These are phyloP conservation scores for Dendroctonus valens DNA, from an alignment of 1,140 invertebrate species.

Conservation along the genomic window DNA sequence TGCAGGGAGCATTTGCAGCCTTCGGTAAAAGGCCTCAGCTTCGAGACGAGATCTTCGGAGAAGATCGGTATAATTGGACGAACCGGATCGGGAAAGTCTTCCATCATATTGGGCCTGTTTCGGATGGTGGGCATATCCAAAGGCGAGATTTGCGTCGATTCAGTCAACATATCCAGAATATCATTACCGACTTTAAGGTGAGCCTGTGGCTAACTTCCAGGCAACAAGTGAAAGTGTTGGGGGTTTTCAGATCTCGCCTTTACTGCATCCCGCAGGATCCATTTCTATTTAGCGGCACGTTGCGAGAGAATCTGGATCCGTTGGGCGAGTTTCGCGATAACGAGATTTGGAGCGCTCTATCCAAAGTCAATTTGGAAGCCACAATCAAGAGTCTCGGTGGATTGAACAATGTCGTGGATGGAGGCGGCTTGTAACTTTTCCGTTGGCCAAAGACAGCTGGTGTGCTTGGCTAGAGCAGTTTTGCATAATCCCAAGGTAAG, in stretches of 20 bases:
- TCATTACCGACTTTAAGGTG: conserved; percentile 70
- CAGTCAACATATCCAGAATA: conserved; percentile 74
- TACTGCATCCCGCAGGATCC: conserved; percentile 94
- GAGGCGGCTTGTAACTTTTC: conserved; percentile 70
- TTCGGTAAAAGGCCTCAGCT: conserved; percentile 69
- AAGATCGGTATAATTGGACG: conserved; percentile 87
- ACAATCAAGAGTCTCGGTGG: conserved; percentile 65
- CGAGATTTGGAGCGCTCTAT: conserved; percentile 76
- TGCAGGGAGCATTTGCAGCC: conserved; percentile 63
- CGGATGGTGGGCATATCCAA: conserved; percentile 66
- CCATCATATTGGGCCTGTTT: conserved; percentile 77
- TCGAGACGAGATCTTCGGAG: conserved; percentile 74
- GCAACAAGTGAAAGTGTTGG: background rate
- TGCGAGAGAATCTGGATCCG: conserved; percentile 91
- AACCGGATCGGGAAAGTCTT: conserved; percentile 91
- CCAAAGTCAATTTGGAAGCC: conserved; percentile 72
- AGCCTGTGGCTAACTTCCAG: conserved; percentile 4
- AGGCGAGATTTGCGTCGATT: conserved; percentile 78
- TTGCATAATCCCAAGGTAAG: conserved; percentile 79
- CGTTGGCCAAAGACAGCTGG: conserved; percentile 83
- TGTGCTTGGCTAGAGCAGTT: conserved; percentile 84
- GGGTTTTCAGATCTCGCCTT: conserved; percentile 68
- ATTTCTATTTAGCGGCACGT: conserved; percentile 83
- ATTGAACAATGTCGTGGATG: conserved; percentile 63
- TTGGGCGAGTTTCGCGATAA: conserved; percentile 65